Evolutionary conservation across 2,113 vertebrate species (phyloP).

Genomic region (Hyla sarda): DNA sequence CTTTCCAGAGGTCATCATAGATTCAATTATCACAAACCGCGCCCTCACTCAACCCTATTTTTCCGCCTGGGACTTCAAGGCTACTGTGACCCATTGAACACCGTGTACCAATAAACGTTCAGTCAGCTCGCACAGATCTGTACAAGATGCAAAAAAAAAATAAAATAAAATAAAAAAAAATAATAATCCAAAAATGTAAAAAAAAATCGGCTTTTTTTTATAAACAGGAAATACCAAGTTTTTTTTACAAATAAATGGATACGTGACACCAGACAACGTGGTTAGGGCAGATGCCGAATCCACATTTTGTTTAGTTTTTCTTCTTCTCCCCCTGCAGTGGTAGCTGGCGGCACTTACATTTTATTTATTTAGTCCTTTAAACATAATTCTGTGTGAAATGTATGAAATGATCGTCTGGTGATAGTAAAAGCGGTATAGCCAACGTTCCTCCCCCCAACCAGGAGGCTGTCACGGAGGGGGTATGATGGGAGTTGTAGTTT

Average conservation of each 20-base stretch:
- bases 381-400: background rate
- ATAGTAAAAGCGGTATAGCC: background rate
- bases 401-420: background rate
- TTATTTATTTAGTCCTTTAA: too few species aligned
- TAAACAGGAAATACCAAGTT: background rate
- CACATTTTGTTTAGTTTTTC: background rate
- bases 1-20: background rate
- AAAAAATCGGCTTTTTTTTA: background rate
- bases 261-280: background rate
- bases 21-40: background rate
- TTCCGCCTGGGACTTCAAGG: background rate
- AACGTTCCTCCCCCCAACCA: too few species aligned
- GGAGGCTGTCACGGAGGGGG: too few species aligned
- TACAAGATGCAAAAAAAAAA: background rate
- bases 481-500: too few species aligned
- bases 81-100: background rate
- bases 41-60: background rate
- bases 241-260: background rate
- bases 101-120: constrained; percentile 17
- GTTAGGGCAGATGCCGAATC: background rate
- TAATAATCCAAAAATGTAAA: too few species aligned
- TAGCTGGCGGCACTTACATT: background rate
- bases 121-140: constrained; percentile 5
- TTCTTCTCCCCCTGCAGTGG: background rate
- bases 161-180: too few species aligned